Evolutionary conservation across 2,888 invertebrate genomes (phyloP).

Genomic region (Agrotis exclamationis): DNA sequence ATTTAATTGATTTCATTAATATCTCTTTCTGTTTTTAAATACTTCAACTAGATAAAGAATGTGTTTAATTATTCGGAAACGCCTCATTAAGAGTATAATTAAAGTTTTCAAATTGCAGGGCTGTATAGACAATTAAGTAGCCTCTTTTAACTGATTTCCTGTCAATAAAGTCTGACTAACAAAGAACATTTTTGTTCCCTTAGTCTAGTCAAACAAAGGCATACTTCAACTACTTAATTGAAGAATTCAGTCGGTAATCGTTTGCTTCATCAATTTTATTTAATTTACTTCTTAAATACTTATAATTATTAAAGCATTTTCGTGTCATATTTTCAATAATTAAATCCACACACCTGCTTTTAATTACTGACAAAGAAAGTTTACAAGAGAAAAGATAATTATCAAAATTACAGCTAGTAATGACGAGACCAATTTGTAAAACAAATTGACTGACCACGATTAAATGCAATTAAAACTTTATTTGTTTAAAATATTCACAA

Average conservation of each 20-base stretch:
- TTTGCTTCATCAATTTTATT: neutral
- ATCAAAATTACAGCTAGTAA: constrained; percentile 29
- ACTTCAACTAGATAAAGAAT: constrained; percentile 9
- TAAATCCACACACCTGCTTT: constrained; percentile 31
- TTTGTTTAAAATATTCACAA: constrained; percentile 38
- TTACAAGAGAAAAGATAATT: constrained; percentile 21
- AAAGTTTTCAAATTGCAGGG: constrained; percentile 18
- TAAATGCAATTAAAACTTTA: constrained; percentile 42
- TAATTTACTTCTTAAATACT: neutral
- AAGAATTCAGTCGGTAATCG: constrained; percentile 1
- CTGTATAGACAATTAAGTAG: constrained; percentile 25
- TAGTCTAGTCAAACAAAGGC: constrained; percentile 24
- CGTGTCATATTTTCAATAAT: neutral
- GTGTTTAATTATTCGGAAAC: constrained; percentile 31
- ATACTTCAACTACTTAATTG: constrained; percentile 27
- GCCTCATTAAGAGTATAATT: constrained; percentile 23
- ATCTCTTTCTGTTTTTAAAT: constrained; percentile 20
- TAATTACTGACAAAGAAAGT: constrained; percentile 47
- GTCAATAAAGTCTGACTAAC: constrained; percentile 27
- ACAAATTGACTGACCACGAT: constrained; percentile 34
- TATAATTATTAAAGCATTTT: neutral
- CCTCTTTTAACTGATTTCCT: constrained; percentile 31
- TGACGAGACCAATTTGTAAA: constrained; percentile 36
- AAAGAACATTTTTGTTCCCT: constrained; percentile 38
- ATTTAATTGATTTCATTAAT: constrained; percentile 36